Base-by-base conservation (phyloP, 2,888 invertebrate genomes). In the Heliconius ethilla region DNA sequence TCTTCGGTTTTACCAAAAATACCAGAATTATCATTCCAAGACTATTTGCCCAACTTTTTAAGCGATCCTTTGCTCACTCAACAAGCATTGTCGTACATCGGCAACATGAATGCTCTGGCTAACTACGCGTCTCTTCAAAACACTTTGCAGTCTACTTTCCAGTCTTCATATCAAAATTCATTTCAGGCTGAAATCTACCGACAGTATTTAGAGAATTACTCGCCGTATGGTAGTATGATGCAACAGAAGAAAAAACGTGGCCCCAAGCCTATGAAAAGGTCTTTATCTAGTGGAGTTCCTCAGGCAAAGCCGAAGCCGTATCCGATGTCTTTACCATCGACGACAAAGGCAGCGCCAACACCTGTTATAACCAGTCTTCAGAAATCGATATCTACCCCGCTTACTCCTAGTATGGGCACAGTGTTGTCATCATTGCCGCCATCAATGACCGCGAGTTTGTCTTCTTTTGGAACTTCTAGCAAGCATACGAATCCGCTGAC, bases 131-230 rank as follows among this genome's bases (percentile, higher is more conserved):
- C 91, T 10, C 82, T 91, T 51, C 92, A 90, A 82, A 92, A 86
- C 75, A 83, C 87, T 15, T 79, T 93, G 55, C 93, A 91, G 81
- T 84, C 89, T 0, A 86, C 90, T 3, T 69, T 83, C 5, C 92
- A 90, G 80, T 83, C 88, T 3, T 85, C 90, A 0, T 67, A 91
- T n/a, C 91, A 91, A 78, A 91, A 79, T 79, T 84, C 89, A 3
- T 94, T 92, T 77, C 94, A 94, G 87, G 92, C 93, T 0, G 94
- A 94, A 82, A 94, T 92, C 82, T 94, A 92, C 81, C 87, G 93
- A 0, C 92, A 92, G 79, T 93, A 90, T 78, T 83, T 94, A 45
- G 89, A 91, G 81, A 88, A 85, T 45, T 87, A 89, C n/a, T 86
- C 91, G 1, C 85, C 92, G 0, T 91, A 87, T 75, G 83, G 81